Base-by-base conservation (phyloP, 53 echinoderm and acorn worm species). In the Mesocentrotus franciscanus region DNA sequence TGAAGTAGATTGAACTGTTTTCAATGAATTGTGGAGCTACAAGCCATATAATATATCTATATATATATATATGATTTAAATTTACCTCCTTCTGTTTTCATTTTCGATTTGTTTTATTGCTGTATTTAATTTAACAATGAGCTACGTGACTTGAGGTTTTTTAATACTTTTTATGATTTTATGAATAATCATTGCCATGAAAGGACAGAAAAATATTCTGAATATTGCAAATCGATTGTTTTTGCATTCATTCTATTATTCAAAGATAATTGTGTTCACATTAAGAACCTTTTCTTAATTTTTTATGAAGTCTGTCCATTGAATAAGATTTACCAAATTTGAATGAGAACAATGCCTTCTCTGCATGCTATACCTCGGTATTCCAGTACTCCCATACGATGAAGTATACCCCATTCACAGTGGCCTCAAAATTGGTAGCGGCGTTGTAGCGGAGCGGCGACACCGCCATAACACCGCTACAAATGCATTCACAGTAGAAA, bases 181-280 rank as follows among this genome's bases (percentile, higher is more conserved):
- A 81, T 81, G 81, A 81, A 81, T 9, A 81, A 81, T 81, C 81
- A 81, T 81, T 81, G 42, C 81, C 81, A 81, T 81, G 74, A 81
- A 36, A 8, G 17, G 35, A 79, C 20, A 76, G 32, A 4, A 12
- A 33, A 12, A 33, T 32, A 36, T 81, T 33, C 39, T 36, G 36
- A 18, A 81, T 39, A 39, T 81, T 36, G 8, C 42, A 81, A 81
- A 81, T 33, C 42, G 18, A 20, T 74, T 81, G 81, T 18, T n/a
- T 39, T 33, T 39, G 42, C 81, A 81, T 81, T 8, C 81, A 17
- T 81, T 18, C 6, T 39, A 39, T 17, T 17, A 39, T 79, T 79
- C 30, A 30, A 32, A 75, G 29, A 32, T 29, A 32, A 75, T 12
- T 32, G 17, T 61, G 75, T 75, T 75, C 10, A 75, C 75, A 75